Evolutionary conservation across 2,113 vertebrate species (phyloP).

Genomic region (Perccottus glenii): DNA sequence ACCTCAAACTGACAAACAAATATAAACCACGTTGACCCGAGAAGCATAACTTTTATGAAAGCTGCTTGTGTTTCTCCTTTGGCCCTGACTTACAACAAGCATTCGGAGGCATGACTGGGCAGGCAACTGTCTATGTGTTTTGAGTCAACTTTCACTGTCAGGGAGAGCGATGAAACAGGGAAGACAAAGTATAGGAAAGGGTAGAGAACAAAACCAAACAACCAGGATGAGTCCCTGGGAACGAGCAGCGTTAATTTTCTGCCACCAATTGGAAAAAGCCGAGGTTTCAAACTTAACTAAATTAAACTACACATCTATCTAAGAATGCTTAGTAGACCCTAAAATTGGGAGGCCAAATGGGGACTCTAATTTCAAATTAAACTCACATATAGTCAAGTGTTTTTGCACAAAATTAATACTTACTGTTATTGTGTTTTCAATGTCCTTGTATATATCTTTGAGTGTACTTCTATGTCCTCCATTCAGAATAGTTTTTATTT

Average conservation of each 20-base stretch:
- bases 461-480: neutral
- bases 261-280: constrained; percentile 1
- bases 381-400: neutral
- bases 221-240: constrained; percentile 27
- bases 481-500: neutral
- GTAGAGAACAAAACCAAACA: constrained; percentile 25
- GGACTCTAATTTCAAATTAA: neutral
- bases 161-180: constrained; percentile 23
- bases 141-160: constrained; percentile 47
- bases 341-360: too few relatives aligned
- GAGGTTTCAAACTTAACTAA: neutral
- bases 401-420: neutral
- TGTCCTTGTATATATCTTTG: neutral
- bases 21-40: neutral
- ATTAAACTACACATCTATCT: neutral
- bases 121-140: constrained; percentile 53
- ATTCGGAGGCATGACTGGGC: constrained; percentile 32
- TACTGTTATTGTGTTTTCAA: neutral
- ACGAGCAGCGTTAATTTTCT: constrained; percentile 31
- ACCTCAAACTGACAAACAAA: constrained; percentile 29
- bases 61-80: constrained; percentile 31
- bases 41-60: constrained; percentile 19
- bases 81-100: constrained; percentile 26
- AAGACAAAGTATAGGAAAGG: constrained; percentile 21
- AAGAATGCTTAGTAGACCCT: too few relatives aligned